A percentile compares a stretch with the other conserved stretches of the same genome.
Conservation (phyloP, 2,888 invertebrate species). For the Muschampia plurimacula region DNA sequence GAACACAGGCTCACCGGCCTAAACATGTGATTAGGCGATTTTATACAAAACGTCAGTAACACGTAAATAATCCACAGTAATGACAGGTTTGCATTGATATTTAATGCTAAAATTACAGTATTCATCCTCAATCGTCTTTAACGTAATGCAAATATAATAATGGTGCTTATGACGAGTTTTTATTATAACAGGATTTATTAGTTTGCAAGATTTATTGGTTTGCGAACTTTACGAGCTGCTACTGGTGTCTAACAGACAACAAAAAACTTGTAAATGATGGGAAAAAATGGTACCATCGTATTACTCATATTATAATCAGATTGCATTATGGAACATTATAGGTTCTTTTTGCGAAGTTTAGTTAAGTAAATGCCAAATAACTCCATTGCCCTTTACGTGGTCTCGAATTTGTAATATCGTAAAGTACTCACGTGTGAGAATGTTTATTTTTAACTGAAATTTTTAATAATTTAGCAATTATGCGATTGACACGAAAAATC, state of each 20-base stretch:
- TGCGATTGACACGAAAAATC: too few relatives aligned
- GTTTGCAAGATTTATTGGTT: conserved; percentile 41
- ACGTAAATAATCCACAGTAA: conserved; percentile 40
- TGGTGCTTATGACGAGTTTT: conserved; percentile 42
- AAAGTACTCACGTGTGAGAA: neutral
- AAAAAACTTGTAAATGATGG: conserved; percentile 31
- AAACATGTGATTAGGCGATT: conserved; percentile 41
- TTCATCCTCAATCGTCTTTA: conserved; percentile 39
- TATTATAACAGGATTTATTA: conserved; percentile 22
- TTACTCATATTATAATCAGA: conserved; percentile 18
- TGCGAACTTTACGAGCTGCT: conserved; percentile 32
- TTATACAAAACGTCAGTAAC: conserved; percentile 44
- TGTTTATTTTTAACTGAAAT: neutral
- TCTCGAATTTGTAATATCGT: neutral
- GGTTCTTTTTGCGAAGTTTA: conserved; percentile 18
- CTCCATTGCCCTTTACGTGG: conserved; percentile 2
- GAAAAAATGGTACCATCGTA: conserved; percentile 9
- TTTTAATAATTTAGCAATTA: too few relatives aligned
- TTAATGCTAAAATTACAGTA: conserved; percentile 49
- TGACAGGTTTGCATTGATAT: conserved; percentile 49
- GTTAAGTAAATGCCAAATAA: conserved; percentile 31
- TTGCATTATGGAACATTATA: conserved; percentile 14
- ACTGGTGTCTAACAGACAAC: conserved; percentile 10
- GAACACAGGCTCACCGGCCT: conserved; percentile 39
- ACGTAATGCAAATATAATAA: conserved; percentile 53